Evolutionary conservation across 2,113 vertebrate species (phyloP), one percentile per base, ranked within the genome.

Genomic region (Pseudorasbora parva): DNA sequence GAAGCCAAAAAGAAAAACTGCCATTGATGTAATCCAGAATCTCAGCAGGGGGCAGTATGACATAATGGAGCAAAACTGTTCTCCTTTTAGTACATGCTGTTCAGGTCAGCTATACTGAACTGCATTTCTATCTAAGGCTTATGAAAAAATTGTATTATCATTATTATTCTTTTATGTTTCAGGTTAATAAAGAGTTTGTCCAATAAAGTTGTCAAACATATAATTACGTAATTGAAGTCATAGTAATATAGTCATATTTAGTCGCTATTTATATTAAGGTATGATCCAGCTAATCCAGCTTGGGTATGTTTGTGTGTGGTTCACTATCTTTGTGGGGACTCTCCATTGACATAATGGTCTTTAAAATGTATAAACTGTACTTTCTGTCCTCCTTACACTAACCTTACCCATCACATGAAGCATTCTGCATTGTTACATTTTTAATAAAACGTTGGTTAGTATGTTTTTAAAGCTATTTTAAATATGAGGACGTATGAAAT

Each of bases 21-120:
- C 60, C 66, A 33, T 57, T 59, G 6, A 68, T 62, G n/a, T 43
- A 7, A 30, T 49, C 64, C 59, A 59, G 47, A 64, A 59, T 59
- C 47, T 64, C 87, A 88, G 77, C 74, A 88, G 87, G 62, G 80
- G 85, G 85, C 83, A 85, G 83, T 59, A 45, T 87, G 54, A 51
- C 66, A 66, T 60, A 81, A 78, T 2, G 15, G 2, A 64, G 64
- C 1, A 25, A 17, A n/a, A 17, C 37, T 78, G 27, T 54, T 56
- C 49, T 62, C 66, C 10, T 15, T 33, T 47, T 43, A 43, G 30
- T 4, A 57, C 23, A 43, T 49, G 1, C 51, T 80, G 68, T 74
- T 19, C 25, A 9, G 54, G 30, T 59, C 33, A 59, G 75, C 27
- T 37, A 23, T 41, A 59, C 54, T 41, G 8, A n/a, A 77, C 33